Conservation (phyloP, 1,140 invertebrate species). For the Procambarus virginalis region DNA sequence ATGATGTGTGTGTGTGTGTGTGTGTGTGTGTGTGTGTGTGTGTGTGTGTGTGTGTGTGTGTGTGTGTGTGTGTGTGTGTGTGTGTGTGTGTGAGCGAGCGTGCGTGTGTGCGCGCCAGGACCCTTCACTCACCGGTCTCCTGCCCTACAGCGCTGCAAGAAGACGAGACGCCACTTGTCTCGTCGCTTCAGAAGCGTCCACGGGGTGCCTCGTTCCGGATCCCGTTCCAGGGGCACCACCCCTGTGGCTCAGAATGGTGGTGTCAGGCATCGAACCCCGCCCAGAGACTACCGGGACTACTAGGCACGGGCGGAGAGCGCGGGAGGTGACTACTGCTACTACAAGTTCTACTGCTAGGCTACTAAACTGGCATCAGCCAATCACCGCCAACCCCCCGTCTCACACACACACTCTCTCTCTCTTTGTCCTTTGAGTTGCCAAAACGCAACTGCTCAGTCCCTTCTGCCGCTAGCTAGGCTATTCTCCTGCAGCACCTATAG, state of each 20-base stretch:
- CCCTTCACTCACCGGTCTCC: not conserved
- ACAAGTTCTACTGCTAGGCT: too few species aligned
- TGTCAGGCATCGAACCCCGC: constrained; percentile 51
- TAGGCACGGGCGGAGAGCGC: not conserved
- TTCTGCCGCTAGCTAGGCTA: not conserved
- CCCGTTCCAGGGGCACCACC: constrained; percentile 64
- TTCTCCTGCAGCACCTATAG: not conserved
- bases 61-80: too few species aligned
- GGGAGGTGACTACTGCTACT: too few species aligned
- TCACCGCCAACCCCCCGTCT: not conserved
- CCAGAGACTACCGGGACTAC: constrained; percentile 51
- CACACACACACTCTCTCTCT: not conserved
- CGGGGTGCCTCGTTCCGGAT: constrained; percentile 71
- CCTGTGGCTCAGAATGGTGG: constrained; percentile 67
- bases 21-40: too few species aligned
- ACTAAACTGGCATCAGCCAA: too few species aligned
- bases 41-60: too few species aligned
- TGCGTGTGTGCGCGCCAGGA: too few species aligned
- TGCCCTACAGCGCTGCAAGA: constrained; percentile 74
- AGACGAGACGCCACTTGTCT: constrained; percentile 74
- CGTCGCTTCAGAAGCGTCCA: constrained; percentile 76
- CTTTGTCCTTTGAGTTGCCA: not conserved
- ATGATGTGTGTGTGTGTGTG: too few species aligned
- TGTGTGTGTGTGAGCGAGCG: too few species aligned
- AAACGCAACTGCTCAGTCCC: too few species aligned